phyloP scores from a whole-genome alignment of 2,113 vertebrate species.

The Galeopterus variegatus region DNA sequence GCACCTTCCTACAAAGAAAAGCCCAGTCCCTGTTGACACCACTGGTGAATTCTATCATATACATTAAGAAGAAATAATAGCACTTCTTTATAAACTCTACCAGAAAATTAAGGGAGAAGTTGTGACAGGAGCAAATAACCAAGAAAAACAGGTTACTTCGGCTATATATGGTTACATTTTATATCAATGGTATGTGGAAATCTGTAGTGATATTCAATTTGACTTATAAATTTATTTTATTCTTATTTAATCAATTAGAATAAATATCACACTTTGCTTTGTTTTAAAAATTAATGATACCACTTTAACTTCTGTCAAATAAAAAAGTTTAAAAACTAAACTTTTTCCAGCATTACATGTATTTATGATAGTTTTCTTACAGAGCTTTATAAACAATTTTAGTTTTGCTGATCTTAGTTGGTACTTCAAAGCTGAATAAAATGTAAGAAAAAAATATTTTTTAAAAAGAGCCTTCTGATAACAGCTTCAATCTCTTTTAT shows the following conservation, averaged over 20 bases:
- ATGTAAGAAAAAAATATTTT: background rate
- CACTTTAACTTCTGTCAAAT: conserved; percentile 15
- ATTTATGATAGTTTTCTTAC: conserved; percentile 18
- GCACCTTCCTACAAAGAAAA: background rate
- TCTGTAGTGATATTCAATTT: background rate
- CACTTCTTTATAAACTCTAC: background rate
- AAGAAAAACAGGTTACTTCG: conserved; percentile 6
- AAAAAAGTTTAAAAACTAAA: conserved; percentile 32
- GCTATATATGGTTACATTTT: background rate
- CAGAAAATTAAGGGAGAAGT: conserved; percentile 32
- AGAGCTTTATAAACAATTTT: background rate
- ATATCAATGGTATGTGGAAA: background rate
- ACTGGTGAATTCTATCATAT: background rate
- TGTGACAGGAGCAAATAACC: background rate
- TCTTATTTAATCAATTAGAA: background rate
- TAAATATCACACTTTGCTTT: background rate
- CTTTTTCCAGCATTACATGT: background rate
- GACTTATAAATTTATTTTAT: conserved; percentile 3
- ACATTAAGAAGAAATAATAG: conserved; percentile 27
- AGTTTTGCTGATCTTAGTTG: conserved; percentile 49
- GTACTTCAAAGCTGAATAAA: conserved; percentile 1
- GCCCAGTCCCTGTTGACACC: background rate
- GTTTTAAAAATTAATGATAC: background rate
- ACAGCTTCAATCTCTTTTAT: background rate
- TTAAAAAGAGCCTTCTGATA: background rate